Percentiles rank a stretch among this genome's conserved stretches.
Conservation (phyloP, 2,113 vertebrate genomes). For the Sceloporus undulatus region DNA sequence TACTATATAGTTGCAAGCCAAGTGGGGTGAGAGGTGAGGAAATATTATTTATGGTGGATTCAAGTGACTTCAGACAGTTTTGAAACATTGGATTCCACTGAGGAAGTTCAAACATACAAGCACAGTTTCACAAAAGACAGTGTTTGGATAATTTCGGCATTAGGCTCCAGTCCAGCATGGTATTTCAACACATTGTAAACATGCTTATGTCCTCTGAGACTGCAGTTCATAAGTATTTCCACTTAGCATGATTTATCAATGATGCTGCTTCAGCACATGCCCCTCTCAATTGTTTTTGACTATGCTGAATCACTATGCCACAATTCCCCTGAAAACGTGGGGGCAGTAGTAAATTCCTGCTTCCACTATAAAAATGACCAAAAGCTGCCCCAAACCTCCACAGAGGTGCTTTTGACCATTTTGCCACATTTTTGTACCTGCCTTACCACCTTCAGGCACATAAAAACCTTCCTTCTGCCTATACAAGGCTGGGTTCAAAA, state of each 20-base stretch:
- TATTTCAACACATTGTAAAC: background rate
- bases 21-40: background rate
- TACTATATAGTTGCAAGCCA: background rate
- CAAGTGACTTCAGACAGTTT: background rate
- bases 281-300: too few relatives aligned
- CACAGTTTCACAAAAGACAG: background rate
- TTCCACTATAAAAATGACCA: too few relatives aligned
- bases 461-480: too few relatives aligned
- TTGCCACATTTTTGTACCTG: too few relatives aligned
- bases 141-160: background rate
- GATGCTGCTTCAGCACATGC: too few relatives aligned
- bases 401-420: too few relatives aligned
- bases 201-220: background rate
- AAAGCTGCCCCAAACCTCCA: too few relatives aligned
- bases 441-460: too few relatives aligned
- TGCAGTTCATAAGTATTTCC: background rate
- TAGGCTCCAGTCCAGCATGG: background rate
- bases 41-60: conserved; percentile 1
- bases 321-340: too few relatives aligned
- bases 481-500: too few relatives aligned
- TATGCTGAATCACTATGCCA: too few relatives aligned
- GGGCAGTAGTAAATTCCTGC: too few relatives aligned
- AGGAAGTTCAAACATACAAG: conserved; percentile 1
- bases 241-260: background rate
- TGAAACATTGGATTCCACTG: background rate